Conservation (phyloP, 2,888 invertebrate species). For the Gibbula magus region DNA sequence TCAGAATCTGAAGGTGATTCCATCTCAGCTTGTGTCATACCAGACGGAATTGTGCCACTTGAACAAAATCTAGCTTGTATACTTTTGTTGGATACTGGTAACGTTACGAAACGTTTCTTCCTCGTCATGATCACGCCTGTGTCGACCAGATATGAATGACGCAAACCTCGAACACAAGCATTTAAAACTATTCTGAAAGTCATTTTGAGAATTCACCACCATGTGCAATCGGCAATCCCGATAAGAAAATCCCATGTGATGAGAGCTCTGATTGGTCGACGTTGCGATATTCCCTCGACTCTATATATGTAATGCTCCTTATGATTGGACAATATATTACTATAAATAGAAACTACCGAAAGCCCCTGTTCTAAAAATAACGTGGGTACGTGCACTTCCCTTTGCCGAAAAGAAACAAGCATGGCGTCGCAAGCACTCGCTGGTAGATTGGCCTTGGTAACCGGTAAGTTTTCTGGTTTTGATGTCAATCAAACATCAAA, state of each 20-base stretch:
- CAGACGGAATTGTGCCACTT: neutral
- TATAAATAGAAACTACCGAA: neutral
- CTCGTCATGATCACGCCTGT: neutral
- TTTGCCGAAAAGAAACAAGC: neutral
- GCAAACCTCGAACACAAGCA: neutral
- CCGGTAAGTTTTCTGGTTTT: constrained; percentile 40
- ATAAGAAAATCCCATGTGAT: too few relatives aligned
- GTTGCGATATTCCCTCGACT: too few relatives aligned
- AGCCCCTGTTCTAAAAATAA: constrained; percentile 1
- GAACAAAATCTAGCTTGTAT: neutral
- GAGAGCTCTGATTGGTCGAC: too few relatives aligned
- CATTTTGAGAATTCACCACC: constrained; percentile 1
- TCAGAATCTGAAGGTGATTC: neutral
- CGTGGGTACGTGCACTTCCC: neutral
- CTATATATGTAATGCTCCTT: neutral
- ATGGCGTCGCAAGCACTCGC: constrained; percentile 44
- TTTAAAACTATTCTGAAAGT: neutral
- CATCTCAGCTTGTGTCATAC: neutral
- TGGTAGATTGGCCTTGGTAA: constrained; percentile 54
- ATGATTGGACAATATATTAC: neutral
- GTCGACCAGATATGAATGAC: neutral
- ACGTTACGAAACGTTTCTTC: neutral
- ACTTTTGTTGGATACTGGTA: neutral
- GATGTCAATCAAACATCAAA: too few relatives aligned
- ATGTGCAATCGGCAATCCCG: neutral